Conservation (phyloP, 1,140 invertebrate species). For the Fopius arisanus region DNA sequence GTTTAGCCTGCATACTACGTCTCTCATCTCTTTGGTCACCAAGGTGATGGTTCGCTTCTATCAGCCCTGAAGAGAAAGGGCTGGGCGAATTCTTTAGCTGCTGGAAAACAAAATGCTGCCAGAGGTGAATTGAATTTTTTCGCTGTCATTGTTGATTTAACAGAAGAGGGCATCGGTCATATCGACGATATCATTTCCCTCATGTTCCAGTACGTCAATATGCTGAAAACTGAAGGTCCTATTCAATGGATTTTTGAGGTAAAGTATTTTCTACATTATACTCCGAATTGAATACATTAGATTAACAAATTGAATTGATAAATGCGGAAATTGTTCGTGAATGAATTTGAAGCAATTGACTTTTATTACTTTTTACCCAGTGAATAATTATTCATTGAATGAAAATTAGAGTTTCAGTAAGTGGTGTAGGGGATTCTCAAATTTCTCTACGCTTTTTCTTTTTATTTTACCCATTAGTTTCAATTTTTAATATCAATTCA, state of each 20-base stretch:
- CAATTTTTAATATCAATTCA: too few species aligned
- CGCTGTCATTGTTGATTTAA: constrained; percentile 87
- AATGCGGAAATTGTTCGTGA: too few species aligned
- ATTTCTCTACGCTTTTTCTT: too few species aligned
- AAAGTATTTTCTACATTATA: constrained; percentile 24
- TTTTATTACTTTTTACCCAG: too few species aligned
- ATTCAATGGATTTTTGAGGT: constrained; percentile 85
- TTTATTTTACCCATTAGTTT: too few species aligned
- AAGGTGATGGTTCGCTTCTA: constrained; percentile 92
- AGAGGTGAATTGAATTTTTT: constrained; percentile 93
- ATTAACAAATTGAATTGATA: too few species aligned
- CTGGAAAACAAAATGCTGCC: constrained; percentile 77
- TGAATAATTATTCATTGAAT: too few species aligned
- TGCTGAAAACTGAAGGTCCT: constrained; percentile 80
- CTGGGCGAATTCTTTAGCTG: constrained; percentile 90
- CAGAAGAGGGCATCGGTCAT: constrained; percentile 88
- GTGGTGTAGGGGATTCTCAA: too few species aligned
- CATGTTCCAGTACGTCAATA: constrained; percentile 88
- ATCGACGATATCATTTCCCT: constrained; percentile 86
- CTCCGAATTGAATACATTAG: background rate
- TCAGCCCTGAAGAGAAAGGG: constrained; percentile 85
- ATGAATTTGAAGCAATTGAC: too few species aligned
- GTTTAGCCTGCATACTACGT: constrained; percentile 86
- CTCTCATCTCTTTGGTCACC: constrained; percentile 93
- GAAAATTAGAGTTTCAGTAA: too few species aligned